Evolutionary conservation across 2,797 vertebrate genomes (phyloP).

Genomic region (Microcaecilia unicolor): DNA sequence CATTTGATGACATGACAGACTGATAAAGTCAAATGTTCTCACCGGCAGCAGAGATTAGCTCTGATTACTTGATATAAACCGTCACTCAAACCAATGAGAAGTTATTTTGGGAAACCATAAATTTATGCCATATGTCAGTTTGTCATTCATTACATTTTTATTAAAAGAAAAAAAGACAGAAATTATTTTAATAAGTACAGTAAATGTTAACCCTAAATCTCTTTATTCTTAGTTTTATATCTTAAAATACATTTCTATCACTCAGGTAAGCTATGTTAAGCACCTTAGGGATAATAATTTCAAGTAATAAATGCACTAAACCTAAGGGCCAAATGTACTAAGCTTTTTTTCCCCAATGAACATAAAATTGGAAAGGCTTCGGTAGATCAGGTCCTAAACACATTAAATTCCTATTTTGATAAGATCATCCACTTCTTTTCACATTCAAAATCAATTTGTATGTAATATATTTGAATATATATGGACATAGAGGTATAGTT

Average conservation of each 20-base stretch:
- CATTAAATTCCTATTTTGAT: too few relatives aligned
- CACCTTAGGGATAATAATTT: constrained; percentile 14
- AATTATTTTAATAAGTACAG: constrained; percentile 62
- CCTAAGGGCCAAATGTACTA: too few relatives aligned
- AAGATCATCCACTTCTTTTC: too few relatives aligned
- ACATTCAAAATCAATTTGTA: too few relatives aligned
- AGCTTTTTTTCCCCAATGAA: neutral
- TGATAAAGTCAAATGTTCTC: constrained; percentile 49
- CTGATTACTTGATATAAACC: constrained; percentile 65
- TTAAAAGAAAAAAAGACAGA: constrained; percentile 62
- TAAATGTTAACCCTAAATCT: constrained; percentile 44
- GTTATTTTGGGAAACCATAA: constrained; percentile 73
- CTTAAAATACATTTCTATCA: constrained; percentile 47
- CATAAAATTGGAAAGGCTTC: too few relatives aligned
- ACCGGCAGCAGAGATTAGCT: constrained; percentile 59
- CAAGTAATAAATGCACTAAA: constrained; percentile 11
- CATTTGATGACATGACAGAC: constrained; percentile 40
- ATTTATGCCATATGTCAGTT: constrained; percentile 66
- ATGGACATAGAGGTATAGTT: too few relatives aligned
- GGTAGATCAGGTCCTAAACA: too few relatives aligned
- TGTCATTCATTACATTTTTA: constrained; percentile 70
- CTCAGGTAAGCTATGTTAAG: constrained; percentile 14
- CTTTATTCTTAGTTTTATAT: constrained; percentile 46
- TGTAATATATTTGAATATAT: too few relatives aligned
- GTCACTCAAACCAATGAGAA: constrained; percentile 73